These are phyloP conservation scores for Sander vitreus DNA, from an alignment of 2,113 vertebrate species.

Conservation along the genomic window DNA sequence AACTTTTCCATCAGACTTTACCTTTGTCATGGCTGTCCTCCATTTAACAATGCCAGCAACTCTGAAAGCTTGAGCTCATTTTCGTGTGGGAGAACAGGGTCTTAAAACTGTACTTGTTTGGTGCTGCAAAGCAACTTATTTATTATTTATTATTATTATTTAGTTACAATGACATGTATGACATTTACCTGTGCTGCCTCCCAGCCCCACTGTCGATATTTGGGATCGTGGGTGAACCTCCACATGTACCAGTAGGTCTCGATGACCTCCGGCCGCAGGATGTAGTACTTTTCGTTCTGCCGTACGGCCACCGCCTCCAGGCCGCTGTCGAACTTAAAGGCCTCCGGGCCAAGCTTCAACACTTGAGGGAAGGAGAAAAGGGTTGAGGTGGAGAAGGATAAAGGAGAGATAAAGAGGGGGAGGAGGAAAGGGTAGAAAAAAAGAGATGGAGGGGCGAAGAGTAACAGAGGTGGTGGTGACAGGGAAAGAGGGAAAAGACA, in stretches of 20 bases:
- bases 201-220: conserved; percentile 98
- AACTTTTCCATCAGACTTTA: background rate
- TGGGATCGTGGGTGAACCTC: conserved; percentile 98
- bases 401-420: no score
- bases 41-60: background rate
- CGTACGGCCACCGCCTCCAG: conserved; percentile 95
- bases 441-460: background rate
- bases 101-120: background rate
- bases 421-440: background rate
- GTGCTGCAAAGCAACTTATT: background rate
- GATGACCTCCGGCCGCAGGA: conserved; percentile 96
- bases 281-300: conserved; percentile 99
- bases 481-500: background rate
- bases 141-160: no score
- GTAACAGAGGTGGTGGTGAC: no score
- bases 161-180: background rate
- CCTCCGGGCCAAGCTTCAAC: conserved; percentile 96
- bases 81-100: background rate
- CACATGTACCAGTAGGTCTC: conserved; percentile 99
- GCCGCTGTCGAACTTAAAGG: conserved; percentile 98
- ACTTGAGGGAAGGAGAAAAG: conserved; percentile 76
- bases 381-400: background rate
- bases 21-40: background rate
- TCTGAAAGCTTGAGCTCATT: background rate
- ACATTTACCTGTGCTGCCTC: conserved; percentile 92